Evolutionary conservation across 2,888 invertebrate genomes (phyloP).

Genomic region (Drosophila ustulata): DNA sequence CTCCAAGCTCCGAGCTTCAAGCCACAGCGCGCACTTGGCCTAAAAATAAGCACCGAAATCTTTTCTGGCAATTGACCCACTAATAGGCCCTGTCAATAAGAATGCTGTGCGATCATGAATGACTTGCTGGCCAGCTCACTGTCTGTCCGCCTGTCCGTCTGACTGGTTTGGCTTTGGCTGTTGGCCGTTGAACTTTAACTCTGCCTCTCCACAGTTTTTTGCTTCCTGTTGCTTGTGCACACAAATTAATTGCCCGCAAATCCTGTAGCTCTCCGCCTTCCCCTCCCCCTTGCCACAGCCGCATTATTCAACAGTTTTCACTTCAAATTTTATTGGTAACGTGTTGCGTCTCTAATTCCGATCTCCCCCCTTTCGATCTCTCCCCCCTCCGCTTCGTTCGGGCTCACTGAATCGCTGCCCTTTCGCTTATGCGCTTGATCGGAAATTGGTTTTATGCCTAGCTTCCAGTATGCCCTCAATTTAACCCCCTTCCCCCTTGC

Average conservation of each 20-base stretch:
- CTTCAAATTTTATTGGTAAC: constrained; percentile 73
- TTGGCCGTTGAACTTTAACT: constrained; percentile 69
- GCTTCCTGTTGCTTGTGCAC: constrained; percentile 70
- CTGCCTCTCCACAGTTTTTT: not conserved
- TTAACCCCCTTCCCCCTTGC: constrained; percentile 19
- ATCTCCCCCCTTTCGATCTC: not conserved
- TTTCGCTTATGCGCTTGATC: constrained; percentile 73
- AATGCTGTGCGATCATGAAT: constrained; percentile 44
- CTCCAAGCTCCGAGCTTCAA: not conserved
- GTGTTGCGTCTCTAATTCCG: constrained; percentile 64
- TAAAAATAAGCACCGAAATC: constrained; percentile 56
- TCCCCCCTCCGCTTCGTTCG: constrained; percentile 22
- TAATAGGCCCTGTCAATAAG: constrained; percentile 76
- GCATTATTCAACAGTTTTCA: constrained; percentile 80
- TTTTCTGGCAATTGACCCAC: constrained; percentile 73
- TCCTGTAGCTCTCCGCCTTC: constrained; percentile 72
- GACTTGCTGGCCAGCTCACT: constrained; percentile 34
- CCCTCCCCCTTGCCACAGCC: not conserved
- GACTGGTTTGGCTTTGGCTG: constrained; percentile 6
- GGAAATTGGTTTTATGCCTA: constrained; percentile 80
- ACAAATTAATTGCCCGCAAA: constrained; percentile 85
- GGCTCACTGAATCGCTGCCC: constrained; percentile 58
- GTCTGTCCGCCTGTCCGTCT: constrained; percentile 5
- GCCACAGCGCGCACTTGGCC: constrained; percentile 55
- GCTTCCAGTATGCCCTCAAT: constrained; percentile 60